Conservation (phyloP, 2,113 vertebrate species). For the Campylomormyrus tamandua region DNA sequence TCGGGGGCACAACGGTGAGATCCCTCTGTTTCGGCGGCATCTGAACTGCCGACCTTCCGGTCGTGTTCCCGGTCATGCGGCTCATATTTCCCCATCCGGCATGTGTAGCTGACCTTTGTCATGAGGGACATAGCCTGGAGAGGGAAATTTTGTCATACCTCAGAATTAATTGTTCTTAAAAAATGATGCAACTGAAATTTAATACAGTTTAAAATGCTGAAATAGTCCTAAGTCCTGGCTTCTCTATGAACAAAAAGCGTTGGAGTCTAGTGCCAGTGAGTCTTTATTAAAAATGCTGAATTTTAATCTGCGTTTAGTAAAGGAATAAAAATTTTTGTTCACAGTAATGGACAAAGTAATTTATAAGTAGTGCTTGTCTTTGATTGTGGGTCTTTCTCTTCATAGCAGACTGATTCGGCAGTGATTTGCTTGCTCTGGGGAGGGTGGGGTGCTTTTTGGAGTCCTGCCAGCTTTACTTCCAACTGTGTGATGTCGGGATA, state of each 20-base stretch:
- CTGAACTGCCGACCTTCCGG: not conserved
- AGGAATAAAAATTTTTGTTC: not conserved
- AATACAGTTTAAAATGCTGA: not conserved
- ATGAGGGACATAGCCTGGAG: not conserved
- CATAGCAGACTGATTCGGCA: not conserved
- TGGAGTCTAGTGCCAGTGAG: not conserved
- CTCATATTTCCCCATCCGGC: not conserved
- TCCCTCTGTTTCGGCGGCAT: not conserved
- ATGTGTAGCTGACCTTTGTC: not conserved
- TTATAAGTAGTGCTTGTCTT: not conserved
- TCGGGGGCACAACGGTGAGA: not conserved
- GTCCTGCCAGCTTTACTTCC: not conserved
- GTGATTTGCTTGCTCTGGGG: not conserved
- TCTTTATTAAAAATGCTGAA: not conserved
- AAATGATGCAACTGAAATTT: not conserved
- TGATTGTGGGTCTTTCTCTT: not conserved
- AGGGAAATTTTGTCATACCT: not conserved
- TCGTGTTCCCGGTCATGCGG: not conserved
- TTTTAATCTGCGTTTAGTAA: not conserved
- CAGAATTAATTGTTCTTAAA: not conserved
- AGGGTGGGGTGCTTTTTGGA: not conserved
- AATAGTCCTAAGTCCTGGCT: not conserved
- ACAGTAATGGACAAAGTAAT: not conserved
- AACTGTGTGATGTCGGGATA: not conserved
- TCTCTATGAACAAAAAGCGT: not conserved